Evolutionary conservation across 2,888 invertebrate species (phyloP).

Genomic region (Ectropis crepuscularia): DNA sequence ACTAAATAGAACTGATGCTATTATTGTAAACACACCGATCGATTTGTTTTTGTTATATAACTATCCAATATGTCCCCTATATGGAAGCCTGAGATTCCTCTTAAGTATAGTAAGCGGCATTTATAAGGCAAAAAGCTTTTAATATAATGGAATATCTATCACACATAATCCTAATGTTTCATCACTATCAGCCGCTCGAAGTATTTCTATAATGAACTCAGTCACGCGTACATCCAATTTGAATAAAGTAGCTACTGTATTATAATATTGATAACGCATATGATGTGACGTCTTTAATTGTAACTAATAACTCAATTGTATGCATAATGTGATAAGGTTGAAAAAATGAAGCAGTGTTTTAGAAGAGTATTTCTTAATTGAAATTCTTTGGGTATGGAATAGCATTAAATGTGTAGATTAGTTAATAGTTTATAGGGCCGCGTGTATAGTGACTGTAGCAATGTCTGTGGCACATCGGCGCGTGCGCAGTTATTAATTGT

Average conservation of each 20-base stretch:
- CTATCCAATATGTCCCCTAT: no score
- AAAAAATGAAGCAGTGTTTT: conserved; percentile 50
- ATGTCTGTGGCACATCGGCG: conserved; percentile 45
- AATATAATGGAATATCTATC: conserved; percentile 41
- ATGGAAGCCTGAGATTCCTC: neutral
- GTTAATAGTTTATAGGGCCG: conserved; percentile 45
- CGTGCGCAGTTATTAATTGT: conserved; percentile 65
- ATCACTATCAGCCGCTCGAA: conserved; percentile 64
- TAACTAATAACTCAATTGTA: conserved; percentile 79
- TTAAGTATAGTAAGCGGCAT: conserved; percentile 3
- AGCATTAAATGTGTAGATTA: conserved; percentile 58
- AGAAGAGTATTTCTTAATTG: conserved; percentile 74
- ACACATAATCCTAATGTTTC: conserved; percentile 43
- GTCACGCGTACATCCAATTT: conserved; percentile 80
- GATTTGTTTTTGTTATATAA: no score
- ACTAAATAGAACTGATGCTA: no score
- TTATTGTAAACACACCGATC: no score
- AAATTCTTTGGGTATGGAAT: conserved; percentile 54
- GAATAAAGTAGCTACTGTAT: conserved; percentile 81
- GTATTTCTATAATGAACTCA: conserved; percentile 75
- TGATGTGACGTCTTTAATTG: conserved; percentile 77
- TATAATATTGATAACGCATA: conserved; percentile 81
- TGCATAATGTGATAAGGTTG: conserved; percentile 70
- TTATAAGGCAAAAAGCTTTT: conserved; percentile 39
- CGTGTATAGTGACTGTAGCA: conserved; percentile 8